A percentile compares a stretch with the other conserved stretches of the same genome.
These are phyloP conservation scores for Ceuthmochares aereus DNA, from an alignment of 2,113 vertebrate genomes.

Conservation along the genomic window DNA sequence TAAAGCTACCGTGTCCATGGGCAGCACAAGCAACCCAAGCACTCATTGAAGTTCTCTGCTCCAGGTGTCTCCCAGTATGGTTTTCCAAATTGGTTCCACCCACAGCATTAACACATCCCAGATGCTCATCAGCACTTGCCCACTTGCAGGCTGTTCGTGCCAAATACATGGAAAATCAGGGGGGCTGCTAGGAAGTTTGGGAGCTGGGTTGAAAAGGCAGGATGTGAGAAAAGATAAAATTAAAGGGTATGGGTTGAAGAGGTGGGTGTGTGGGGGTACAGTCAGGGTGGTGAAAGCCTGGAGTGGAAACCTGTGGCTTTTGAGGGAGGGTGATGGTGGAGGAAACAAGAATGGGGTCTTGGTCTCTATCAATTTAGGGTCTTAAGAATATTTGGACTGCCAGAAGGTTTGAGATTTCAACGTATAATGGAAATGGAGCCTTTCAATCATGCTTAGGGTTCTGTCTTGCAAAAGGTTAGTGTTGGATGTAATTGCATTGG, in stretches of 20 bases:
- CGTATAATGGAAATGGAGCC: neutral
- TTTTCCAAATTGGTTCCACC: neutral
- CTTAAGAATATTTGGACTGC: neutral
- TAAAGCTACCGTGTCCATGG: fast-evolving
- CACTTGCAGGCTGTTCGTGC: neutral
- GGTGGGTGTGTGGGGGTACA: neutral
- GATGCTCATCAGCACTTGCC: neutral
- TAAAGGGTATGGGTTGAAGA: neutral
- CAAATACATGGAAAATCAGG: neutral
- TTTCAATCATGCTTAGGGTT: neutral
- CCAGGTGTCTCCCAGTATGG: fast-evolving
- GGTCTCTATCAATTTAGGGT: neutral
- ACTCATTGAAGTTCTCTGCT: neutral
- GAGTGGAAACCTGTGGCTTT: neutral
- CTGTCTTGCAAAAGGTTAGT: neutral
- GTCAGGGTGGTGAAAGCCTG: too few relatives aligned
- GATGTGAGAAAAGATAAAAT: neutral
- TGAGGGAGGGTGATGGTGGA: neutral
- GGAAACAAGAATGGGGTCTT: neutral
- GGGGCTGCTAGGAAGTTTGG: neutral
- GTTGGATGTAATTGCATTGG: neutral
- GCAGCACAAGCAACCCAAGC: neutral
- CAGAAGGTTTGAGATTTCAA: neutral
- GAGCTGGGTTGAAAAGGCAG: neutral
- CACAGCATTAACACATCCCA: neutral